These are phyloP conservation scores for Ochropleura plecta DNA, from an alignment of 2,888 invertebrate species.

Conservation along the genomic window DNA sequence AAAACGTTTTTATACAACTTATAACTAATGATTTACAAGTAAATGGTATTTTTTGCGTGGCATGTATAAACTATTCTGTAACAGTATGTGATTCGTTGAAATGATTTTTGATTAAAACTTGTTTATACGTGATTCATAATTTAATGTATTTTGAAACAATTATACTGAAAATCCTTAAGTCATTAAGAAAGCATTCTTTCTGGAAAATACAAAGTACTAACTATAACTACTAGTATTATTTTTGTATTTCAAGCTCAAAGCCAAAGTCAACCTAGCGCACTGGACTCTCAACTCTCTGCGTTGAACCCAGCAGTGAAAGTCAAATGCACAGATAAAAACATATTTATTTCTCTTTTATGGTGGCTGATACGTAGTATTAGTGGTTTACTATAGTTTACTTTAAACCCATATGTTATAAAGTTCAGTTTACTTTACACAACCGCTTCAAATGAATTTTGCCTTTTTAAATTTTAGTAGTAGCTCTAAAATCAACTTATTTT, in stretches of 20 bases:
- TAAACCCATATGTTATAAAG: not conserved
- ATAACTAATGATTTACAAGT: constrained; percentile 48
- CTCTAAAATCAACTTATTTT: not conserved
- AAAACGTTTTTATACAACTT: constrained; percentile 52
- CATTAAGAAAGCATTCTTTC: not conserved
- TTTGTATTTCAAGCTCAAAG: not conserved
- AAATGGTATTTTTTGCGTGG: constrained; percentile 11
- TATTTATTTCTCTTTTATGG: not conserved
- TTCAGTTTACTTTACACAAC: not conserved
- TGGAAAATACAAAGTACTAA: not conserved
- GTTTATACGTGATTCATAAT: not conserved
- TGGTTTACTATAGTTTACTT: not conserved
- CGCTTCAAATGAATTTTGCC: not conserved
- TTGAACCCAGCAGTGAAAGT: not conserved
- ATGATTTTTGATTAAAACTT: not conserved
- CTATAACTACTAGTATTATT: not conserved
- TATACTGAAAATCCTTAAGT: not conserved
- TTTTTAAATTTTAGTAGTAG: not conserved
- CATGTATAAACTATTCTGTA: not conserved
- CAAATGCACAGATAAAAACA: not conserved
- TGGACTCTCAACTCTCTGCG: not conserved
- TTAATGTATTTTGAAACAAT: not conserved
- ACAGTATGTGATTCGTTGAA: not conserved
- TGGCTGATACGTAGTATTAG: too few species aligned
- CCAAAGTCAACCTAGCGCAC: not conserved